Conservation (phyloP, 2,888 invertebrate genomes). For the Trissonchulus latispiculum region DNA sequence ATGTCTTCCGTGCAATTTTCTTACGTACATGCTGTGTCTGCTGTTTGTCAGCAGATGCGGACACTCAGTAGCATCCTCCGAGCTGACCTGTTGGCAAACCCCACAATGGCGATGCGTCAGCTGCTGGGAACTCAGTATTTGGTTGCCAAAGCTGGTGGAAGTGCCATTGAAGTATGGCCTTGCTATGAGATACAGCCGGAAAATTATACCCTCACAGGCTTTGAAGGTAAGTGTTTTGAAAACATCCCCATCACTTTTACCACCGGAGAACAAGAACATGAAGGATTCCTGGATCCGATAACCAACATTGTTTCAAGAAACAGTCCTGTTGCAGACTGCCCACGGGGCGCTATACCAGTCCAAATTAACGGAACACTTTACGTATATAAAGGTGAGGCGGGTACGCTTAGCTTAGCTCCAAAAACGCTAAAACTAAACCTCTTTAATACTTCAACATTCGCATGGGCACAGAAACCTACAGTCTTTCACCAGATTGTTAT, state of each 20-base stretch:
- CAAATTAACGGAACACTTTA: background rate
- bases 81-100: background rate
- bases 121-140: background rate
- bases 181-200: background rate
- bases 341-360: background rate
- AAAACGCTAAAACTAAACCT: background rate
- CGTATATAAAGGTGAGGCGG: background rate
- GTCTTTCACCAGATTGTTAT: constrained; percentile 8
- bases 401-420: background rate
- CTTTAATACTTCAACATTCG: background rate
- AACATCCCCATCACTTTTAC: background rate
- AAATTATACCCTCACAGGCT: background rate
- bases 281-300: background rate
- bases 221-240: background rate
- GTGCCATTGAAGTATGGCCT: background rate
- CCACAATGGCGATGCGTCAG: constrained; percentile 1
- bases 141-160: background rate
- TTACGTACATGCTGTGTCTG: background rate
- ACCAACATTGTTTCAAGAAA: background rate
- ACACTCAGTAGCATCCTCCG: background rate
- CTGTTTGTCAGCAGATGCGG: constrained; percentile 5
- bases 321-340: background rate
- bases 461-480: background rate
- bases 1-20: background rate
- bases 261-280: background rate